Evolutionary conservation across 2,797 vertebrate genomes (phyloP).

Genomic region (Sebastes hopkinsi): DNA sequence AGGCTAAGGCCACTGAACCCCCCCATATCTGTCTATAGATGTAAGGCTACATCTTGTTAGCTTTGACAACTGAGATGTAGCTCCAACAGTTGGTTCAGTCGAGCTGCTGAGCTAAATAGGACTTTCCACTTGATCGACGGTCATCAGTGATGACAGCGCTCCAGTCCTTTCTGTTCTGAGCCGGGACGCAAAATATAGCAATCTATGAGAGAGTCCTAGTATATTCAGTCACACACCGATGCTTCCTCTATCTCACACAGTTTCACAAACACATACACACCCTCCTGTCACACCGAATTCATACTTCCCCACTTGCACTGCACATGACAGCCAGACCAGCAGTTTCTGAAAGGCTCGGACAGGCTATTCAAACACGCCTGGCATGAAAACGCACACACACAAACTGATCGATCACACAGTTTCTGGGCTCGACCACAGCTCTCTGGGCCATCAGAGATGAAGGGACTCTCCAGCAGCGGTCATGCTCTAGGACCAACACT

Average conservation of each 20-base stretch:
- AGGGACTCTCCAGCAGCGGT: constrained; percentile 14
- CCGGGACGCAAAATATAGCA: constrained; percentile 35
- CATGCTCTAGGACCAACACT: neutral
- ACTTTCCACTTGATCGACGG: constrained; percentile 11
- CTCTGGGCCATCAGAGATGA: constrained; percentile 56
- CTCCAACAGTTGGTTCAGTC: neutral
- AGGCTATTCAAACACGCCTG: constrained; percentile 71
- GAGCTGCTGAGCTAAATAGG: neutral
- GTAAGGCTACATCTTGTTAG: constrained; percentile 40
- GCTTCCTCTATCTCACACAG: constrained; percentile 58
- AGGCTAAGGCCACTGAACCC: neutral
- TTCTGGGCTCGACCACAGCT: constrained; percentile 72
- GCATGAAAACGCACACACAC: constrained; percentile 46
- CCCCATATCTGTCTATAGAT: neutral
- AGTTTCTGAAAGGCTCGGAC: constrained; percentile 78
- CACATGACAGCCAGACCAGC: constrained; percentile 82
- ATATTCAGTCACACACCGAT: constrained; percentile 64
- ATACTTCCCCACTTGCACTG: constrained; percentile 67
- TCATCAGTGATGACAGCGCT: constrained; percentile 28
- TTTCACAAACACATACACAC: constrained; percentile 45
- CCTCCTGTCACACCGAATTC: constrained; percentile 56
- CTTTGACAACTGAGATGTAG: neutral
- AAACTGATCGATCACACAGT: constrained; percentile 39
- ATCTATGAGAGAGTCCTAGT: constrained; percentile 66
- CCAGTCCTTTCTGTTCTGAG: constrained; percentile 39